These are phyloP conservation scores for Embidobia sp. DNA, from an alignment of 2,888 invertebrate species.

Conservation along the genomic window DNA sequence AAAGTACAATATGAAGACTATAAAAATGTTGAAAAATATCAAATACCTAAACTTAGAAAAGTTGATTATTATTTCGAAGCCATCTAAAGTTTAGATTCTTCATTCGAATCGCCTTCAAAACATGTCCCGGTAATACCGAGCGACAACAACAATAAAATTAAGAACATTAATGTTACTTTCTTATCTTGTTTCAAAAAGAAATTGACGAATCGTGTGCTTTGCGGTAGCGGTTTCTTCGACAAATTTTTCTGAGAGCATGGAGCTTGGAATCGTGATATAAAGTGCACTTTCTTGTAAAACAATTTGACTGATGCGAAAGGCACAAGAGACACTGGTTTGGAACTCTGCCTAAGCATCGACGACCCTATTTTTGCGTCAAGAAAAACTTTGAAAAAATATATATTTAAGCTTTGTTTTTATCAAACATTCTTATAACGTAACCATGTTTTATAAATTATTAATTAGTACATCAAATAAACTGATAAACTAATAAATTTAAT, in stretches of 20 bases:
- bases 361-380: conserved; percentile 2
- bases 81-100: conserved; percentile 16
- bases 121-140: conserved; percentile 24
- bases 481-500: too few relatives aligned
- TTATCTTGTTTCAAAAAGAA: conserved; percentile 36
- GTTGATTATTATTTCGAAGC: not conserved
- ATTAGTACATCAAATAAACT: too few relatives aligned
- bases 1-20: conserved; percentile 10
- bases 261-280: conserved; percentile 63
- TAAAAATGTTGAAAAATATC: too few relatives aligned
- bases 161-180: conserved; percentile 66
- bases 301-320: conserved; percentile 54
- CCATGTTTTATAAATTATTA: too few relatives aligned
- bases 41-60: not conserved
- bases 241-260: conserved; percentile 49
- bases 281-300: conserved; percentile 74
- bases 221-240: conserved; percentile 31
- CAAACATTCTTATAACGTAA: too few relatives aligned
- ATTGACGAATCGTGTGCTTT: conserved; percentile 41
- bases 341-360: conserved; percentile 29
- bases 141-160: conserved; percentile 65
- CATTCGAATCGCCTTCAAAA: conserved; percentile 22
- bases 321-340: conserved; percentile 33
- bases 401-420: too few relatives aligned
- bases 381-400: conserved; percentile 20